phyloP scores from a whole-genome alignment of 2,797 vertebrate species.

The Sebastes matsubarae region DNA sequence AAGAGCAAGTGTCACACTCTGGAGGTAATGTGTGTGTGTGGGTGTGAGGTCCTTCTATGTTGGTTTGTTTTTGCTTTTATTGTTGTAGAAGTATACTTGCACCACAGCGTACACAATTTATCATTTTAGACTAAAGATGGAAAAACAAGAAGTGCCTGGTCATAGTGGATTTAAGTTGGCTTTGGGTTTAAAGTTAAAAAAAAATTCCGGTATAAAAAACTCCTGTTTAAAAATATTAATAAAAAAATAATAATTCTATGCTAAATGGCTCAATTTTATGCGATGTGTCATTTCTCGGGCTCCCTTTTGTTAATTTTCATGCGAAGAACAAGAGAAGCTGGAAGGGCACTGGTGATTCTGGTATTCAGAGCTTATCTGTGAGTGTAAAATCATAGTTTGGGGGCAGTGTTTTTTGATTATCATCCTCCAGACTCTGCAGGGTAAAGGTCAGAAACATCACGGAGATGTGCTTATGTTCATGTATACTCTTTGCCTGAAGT shows the following conservation, averaged over 20 bases:
- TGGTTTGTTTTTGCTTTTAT: background rate
- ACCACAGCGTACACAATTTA: background rate
- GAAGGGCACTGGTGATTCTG: background rate
- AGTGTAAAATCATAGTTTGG: slow-evolving; percentile 25
- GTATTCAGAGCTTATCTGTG: slow-evolving; percentile 13
- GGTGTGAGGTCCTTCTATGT: background rate
- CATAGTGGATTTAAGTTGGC: background rate
- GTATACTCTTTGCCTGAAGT: slow-evolving; percentile 28
- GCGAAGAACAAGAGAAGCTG: background rate
- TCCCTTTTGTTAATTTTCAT: slow-evolving; percentile 20
- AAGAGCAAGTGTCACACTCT: slow-evolving; percentile 96
- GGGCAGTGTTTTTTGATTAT: slow-evolving; percentile 17
- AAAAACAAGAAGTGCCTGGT: background rate
- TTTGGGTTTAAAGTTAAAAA: background rate
- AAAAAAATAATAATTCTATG: background rate
- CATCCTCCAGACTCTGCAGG: slow-evolving; percentile 11
- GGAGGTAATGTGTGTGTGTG: slow-evolving; percentile 84
- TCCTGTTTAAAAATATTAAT: background rate
- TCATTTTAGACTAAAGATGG: background rate
- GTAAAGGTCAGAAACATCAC: slow-evolving; percentile 22
- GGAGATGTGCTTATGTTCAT: slow-evolving; percentile 13
- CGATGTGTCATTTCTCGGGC: background rate
- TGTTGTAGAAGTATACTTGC: background rate
- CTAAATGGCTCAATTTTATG: slow-evolving; percentile 19
- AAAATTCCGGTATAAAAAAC: background rate